Conservation (phyloP, 2,797 vertebrate species). For the Sebastes cheni region DNA sequence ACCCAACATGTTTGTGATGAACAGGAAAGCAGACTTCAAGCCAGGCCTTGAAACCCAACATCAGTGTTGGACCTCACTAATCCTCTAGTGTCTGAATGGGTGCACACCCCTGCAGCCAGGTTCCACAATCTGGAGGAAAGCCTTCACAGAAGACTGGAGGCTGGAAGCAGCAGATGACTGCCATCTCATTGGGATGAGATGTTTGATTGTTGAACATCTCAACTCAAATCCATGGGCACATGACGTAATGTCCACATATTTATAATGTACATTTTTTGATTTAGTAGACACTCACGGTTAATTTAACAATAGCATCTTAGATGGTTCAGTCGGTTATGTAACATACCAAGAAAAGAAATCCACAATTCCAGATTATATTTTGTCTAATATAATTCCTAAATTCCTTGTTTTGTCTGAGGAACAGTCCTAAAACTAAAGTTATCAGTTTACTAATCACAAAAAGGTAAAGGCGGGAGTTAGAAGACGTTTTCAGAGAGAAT, state of each 20-base stretch:
- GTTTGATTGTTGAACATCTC: background rate
- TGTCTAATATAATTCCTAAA: too few relatives aligned
- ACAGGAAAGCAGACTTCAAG: background rate
- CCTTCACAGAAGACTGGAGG: background rate
- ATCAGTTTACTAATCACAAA: too few relatives aligned
- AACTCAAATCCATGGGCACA: background rate
- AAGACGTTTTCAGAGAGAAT: too few relatives aligned
- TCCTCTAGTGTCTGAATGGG: background rate
- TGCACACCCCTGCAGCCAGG: background rate
- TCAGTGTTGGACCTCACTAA: background rate
- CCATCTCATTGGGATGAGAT: background rate
- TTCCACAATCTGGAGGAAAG: background rate
- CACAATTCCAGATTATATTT: background rate
- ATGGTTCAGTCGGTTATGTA: background rate
- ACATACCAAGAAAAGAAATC: background rate
- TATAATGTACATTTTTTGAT: background rate
- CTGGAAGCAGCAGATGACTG: background rate
- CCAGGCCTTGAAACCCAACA: background rate
- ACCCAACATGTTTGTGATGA: background rate
- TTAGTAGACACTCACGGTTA: background rate
- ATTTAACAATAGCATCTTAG: background rate
- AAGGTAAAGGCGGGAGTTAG: too few relatives aligned
- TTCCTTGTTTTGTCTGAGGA: too few relatives aligned
- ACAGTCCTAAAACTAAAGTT: too few relatives aligned
- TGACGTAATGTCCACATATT: background rate